These are phyloP conservation scores for Nemurella pictetii DNA, from an alignment of 2,888 invertebrate genomes.

Conservation along the genomic window DNA sequence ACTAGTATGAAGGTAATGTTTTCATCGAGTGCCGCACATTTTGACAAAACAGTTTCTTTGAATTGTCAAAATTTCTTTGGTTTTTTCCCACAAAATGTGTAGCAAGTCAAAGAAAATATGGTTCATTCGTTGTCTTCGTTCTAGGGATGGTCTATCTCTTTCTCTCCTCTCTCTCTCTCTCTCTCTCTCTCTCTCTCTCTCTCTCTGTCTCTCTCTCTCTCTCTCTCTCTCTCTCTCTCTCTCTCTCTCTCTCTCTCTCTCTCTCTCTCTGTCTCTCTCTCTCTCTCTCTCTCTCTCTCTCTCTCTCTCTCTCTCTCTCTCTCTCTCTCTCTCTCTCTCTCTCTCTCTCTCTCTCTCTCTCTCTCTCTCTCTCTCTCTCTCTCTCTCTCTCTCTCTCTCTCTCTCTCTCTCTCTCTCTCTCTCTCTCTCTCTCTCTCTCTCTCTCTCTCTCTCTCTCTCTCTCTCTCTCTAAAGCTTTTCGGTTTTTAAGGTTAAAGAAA, in stretches of 20 bases:
- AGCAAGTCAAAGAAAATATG: too few species aligned
- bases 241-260: conserved; percentile 19
- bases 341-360: background rate
- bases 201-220: conserved; percentile 16
- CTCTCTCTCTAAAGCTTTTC: too few species aligned
- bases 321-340: background rate
- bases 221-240: conserved; percentile 11
- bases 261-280: conserved; percentile 3
- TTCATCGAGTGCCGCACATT: too few species aligned
- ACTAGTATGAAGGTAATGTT: too few species aligned
- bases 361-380: background rate
- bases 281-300: background rate
- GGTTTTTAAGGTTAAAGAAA: too few species aligned
- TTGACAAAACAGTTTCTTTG: too few species aligned
- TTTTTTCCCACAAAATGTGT: too few species aligned
- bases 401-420: background rate
- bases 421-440: background rate
- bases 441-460: too few species aligned
- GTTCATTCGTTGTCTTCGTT: background rate
- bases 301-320: conserved; percentile 14
- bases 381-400: background rate
- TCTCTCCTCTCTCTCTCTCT: conserved; percentile 11
- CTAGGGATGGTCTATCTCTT: too few species aligned
- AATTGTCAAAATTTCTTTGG: too few species aligned
- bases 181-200: conserved; percentile 11